These are phyloP conservation scores for Peromyscus eremicus DNA, from an alignment of 2,797 vertebrate genomes.

Conservation along the genomic window DNA sequence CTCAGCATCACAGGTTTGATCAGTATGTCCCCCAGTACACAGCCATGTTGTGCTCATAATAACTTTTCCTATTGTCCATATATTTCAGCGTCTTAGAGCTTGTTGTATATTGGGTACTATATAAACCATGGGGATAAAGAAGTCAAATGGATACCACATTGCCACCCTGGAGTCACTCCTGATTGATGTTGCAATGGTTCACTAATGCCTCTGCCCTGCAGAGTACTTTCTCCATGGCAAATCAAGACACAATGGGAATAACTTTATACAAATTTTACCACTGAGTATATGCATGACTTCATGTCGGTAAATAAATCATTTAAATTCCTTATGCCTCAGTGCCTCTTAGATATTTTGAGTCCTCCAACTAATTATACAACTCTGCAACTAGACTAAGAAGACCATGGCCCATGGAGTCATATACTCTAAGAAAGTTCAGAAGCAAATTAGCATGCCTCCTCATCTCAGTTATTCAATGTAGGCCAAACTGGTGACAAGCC, in stretches of 20 bases:
- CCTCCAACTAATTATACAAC: background rate
- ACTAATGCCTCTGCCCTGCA: background rate
- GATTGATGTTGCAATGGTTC: background rate
- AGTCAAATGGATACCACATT: background rate
- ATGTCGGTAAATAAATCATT: constrained; percentile 3
- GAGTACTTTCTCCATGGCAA: constrained; percentile 34
- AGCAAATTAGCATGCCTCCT: background rate
- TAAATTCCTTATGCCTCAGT: background rate
- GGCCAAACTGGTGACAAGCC: constrained; percentile 1
- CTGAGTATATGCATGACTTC: background rate
- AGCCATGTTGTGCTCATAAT: background rate
- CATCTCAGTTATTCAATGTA: background rate
- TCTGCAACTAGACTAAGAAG: background rate
- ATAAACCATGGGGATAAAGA: background rate
- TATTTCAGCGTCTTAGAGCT: background rate
- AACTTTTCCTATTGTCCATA: background rate
- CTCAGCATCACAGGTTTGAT: background rate
- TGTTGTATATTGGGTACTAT: background rate
- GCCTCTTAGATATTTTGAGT: constrained; percentile 35
- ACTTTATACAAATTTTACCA: background rate
- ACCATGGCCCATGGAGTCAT: background rate
- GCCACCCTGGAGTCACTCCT: background rate
- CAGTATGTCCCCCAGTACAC: background rate
- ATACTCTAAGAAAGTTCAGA: background rate
- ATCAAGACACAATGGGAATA: constrained; percentile 15